Conservation (phyloP, 2,113 vertebrate species). For the Catharus bicknelli region DNA sequence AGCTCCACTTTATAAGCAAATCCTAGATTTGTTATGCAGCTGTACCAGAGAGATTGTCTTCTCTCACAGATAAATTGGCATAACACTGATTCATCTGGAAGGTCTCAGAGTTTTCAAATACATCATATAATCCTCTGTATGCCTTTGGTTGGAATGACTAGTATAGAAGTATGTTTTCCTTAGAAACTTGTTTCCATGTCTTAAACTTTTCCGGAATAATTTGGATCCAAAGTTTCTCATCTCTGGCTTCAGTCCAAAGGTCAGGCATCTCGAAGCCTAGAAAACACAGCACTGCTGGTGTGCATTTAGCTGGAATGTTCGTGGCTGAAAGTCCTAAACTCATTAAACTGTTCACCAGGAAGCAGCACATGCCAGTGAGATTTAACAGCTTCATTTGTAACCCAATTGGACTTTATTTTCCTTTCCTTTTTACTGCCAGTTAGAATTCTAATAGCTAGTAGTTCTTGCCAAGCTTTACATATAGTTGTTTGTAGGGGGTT, state of each 20-base stretch:
- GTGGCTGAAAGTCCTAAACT: neutral
- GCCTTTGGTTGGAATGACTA: neutral
- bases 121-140: neutral
- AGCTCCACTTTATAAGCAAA: neutral
- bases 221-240: neutral
- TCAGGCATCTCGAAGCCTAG: neutral
- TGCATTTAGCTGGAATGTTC: neutral
- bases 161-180: neutral
- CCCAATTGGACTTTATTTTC: conserved; percentile 32
- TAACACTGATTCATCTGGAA: neutral
- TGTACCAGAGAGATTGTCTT: neutral
- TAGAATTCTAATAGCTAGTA: conserved; percentile 12
- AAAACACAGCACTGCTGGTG: neutral
- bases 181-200: neutral
- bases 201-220: neutral
- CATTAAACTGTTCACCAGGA: neutral
- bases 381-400: conserved; percentile 16
- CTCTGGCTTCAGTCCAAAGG: conserved; percentile 5
- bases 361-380: conserved; percentile 13
- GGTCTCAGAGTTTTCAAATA: neutral
- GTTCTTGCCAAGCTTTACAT: conserved; percentile 32
- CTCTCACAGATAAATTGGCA: neutral
- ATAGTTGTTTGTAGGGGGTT: neutral
- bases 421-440: conserved; percentile 24
- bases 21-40: neutral